These are phyloP conservation scores for Dendronephthya gigantea DNA, from an alignment of 64 coral and sea anemone genomes.

Conservation along the genomic window DNA sequence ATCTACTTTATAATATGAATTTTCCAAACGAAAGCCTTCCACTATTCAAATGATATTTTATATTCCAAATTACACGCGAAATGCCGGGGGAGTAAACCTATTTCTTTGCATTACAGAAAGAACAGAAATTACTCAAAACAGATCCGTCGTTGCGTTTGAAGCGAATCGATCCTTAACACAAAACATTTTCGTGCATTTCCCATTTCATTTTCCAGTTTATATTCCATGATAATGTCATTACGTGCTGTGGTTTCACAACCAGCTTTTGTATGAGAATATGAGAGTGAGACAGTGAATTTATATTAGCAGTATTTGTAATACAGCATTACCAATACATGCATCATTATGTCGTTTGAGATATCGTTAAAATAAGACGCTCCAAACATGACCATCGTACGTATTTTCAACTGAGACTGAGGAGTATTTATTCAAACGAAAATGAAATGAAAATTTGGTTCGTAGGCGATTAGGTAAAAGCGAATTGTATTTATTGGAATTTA, in stretches of 20 bases:
- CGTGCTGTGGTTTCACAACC: neutral
- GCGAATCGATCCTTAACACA: constrained; percentile 24
- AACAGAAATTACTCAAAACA: constrained; percentile 36
- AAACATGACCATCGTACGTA: too few species aligned
- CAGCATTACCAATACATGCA: too few species aligned
- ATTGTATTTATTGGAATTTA: too few species aligned
- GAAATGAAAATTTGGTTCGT: too few species aligned
- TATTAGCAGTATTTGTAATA: too few species aligned
- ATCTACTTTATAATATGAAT: too few species aligned
- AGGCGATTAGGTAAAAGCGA: too few species aligned
- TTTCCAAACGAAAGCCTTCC: too few species aligned
- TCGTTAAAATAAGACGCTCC: too few species aligned
- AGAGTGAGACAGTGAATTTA: neutral
- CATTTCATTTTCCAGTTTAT: neutral
- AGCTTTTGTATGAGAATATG: neutral
- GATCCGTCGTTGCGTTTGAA: constrained; percentile 38
- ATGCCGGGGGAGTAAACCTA: neutral
- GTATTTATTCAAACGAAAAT: too few species aligned
- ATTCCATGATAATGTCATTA: neutral
- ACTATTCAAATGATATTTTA: neutral
- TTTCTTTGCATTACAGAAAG: constrained; percentile 38
- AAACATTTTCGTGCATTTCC: neutral
- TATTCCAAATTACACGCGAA: neutral
- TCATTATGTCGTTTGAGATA: too few species aligned
- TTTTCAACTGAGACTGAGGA: too few species aligned